Base-by-base conservation (phyloP, 2,888 invertebrate species). In the Drosophila phalerata region DNA sequence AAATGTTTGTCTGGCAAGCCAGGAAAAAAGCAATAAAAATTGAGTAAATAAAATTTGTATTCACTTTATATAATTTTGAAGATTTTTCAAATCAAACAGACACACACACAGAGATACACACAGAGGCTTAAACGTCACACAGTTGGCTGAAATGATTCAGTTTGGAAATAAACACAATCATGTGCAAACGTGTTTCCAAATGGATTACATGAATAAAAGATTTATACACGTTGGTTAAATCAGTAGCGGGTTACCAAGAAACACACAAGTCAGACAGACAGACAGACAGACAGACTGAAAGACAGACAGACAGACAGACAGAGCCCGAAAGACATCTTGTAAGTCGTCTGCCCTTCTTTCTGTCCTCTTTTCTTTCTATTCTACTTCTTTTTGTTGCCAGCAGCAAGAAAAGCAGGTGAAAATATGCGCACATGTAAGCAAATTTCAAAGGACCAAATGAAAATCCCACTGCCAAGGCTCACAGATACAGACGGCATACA, bases 191-290 rank as follows among this genome's bases (percentile, higher is more conserved):
- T 86, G 85, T 86, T 87, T 85, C 76, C 89, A 86, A 86, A 86
- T 86, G 85, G 85, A 86, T 86, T 86, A 86, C 89, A 86, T 86
- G 89, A 86, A 86, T 86, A 86, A 86, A 86, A 86, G 89, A 86
- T 86, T 86, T 86, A 87, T 87, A 76, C 89, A 86, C 82, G 88
- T 89, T 73, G 81, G 88, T 79, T 88, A 85, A 86, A 86, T 89
- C 85, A 86, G 89, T 87, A 80, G 85, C 88, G 85, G 89, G 88
- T 75, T 77, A 80, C 89, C 89, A 75, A 78, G 66, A 40, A 48
- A 70, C 65, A 70, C 67, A 64, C 15, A 55, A 55, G 61, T 55
- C 52, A 34, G 57, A 56, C 69, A 64, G 62, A 67, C 66, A 68
- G 25, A 47, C 25, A 55, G 40, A 52, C 15, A 28, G 13, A 34